Evolutionary conservation across 2,797 vertebrate genomes (phyloP), one percentile per base, ranked within the genome.

Genomic region (Rhynchonycteris naso): DNA sequence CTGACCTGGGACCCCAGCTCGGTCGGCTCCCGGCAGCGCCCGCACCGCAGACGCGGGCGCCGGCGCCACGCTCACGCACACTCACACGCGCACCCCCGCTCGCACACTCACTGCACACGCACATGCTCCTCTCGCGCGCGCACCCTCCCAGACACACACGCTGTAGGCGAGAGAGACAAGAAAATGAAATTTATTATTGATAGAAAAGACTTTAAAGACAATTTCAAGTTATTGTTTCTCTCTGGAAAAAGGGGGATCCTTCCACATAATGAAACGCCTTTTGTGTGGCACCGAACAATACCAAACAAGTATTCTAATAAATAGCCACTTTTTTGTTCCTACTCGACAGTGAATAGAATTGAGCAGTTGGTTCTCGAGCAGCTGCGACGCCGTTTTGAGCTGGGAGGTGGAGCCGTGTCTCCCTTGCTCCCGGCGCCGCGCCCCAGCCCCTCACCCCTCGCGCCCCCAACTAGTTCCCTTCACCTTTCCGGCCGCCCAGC

Each of bases 141-240:
- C 96, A 76, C 96, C 63, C 96, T 12, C 97, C 21, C 96, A 21
- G 95, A 75, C 96, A 87, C 94, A 86, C 98, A 88, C 95, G 98
- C 98, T 98, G 99, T 98, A 96, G 98, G 98, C 98, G 98, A 98
- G 99, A 98, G 98, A 99, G 98, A 99, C 98, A 97, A 98, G 99
- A 99, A 99, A 99, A 99, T 99, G 98, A 99, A 99, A 99, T 99
- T 99, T 99, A 99, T 99, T 99, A 99, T 98, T 97, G 98, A 98
- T 99, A 99, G 99, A 96, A 98, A 98, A 98, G 98, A 99, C 98
- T 99, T 99, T 99, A 98, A 99, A 99, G 99, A 99, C 99, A 99
- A 99, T 99, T 99, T 99, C 99, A 99, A 99, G 99, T 99, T 99
- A 99, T 99, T 99, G 99, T 99, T 99, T 99, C 99, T 99, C 98